These are phyloP conservation scores for Neodiprion fabricii DNA, from an alignment of 1,140 invertebrate species.

Conservation along the genomic window DNA sequence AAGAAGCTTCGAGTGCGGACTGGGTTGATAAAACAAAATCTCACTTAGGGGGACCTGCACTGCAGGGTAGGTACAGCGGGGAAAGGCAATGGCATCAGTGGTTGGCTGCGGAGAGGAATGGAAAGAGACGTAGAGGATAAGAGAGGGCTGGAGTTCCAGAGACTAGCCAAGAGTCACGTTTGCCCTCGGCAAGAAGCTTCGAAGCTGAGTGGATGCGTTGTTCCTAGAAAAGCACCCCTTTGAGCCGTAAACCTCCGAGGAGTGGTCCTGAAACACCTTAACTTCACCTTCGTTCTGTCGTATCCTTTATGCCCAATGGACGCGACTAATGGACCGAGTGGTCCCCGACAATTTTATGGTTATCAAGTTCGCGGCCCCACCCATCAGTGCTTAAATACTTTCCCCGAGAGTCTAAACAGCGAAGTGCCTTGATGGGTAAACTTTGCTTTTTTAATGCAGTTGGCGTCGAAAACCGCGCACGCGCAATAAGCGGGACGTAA, in stretches of 20 bases:
- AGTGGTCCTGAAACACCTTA: conserved; percentile 5
- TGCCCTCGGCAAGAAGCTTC: conserved; percentile 1
- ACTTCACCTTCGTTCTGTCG: conserved; percentile 4
- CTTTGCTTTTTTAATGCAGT: too few species aligned
- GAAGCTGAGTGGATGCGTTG: conserved; percentile 6
- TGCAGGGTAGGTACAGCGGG: background rate
- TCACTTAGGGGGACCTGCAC: background rate
- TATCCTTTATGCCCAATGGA: background rate
- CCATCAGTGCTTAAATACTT: background rate
- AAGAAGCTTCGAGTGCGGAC: background rate
- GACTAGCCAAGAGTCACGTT: background rate
- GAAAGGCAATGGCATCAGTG: background rate
- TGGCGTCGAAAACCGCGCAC: too few species aligned
- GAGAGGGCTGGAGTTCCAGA: background rate
- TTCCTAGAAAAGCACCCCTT: conserved; percentile 7
- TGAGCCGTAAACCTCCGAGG: conserved; percentile 6
- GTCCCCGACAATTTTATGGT: background rate
- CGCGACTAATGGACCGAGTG: conserved; percentile 1
- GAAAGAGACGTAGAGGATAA: too few species aligned
- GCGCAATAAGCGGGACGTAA: too few species aligned
- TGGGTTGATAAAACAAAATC: background rate
- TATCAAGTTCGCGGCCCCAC: background rate
- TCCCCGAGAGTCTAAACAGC: background rate
- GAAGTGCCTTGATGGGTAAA: background rate
- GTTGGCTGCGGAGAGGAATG: background rate